These are phyloP conservation scores for Dasysyrphus albostriatus DNA, from an alignment of 2,888 invertebrate species.

Conservation along the genomic window DNA sequence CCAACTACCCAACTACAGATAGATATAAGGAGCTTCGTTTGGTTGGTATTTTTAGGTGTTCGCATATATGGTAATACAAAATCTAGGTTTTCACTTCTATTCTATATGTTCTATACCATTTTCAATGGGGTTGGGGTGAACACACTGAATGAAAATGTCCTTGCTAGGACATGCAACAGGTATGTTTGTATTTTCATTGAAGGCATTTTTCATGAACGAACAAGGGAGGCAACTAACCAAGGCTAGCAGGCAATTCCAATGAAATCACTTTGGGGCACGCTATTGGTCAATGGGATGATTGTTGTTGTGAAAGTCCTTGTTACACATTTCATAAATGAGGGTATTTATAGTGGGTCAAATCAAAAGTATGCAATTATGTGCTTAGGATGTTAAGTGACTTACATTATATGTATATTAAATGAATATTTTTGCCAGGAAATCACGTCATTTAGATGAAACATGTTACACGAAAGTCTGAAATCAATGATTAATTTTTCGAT, in stretches of 20 bases:
- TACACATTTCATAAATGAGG: constrained; percentile 69
- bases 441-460: constrained; percentile 27
- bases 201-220: constrained; percentile 57
- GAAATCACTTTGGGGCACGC: constrained; percentile 65
- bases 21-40: background rate
- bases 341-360: constrained; percentile 60
- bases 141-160: constrained; percentile 47
- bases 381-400: constrained; percentile 62
- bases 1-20: too few species aligned
- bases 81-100: constrained; percentile 4
- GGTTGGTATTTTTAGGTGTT: constrained; percentile 8
- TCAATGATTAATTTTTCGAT: constrained; percentile 22
- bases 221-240: constrained; percentile 32
- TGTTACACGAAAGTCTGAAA: constrained; percentile 12
- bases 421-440: constrained; percentile 32
- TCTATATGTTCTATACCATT: too few species aligned
- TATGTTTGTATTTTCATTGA: constrained; percentile 63
- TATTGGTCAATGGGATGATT: constrained; percentile 61
- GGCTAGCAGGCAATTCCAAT: constrained; percentile 43
- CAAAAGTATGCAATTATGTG: constrained; percentile 64
- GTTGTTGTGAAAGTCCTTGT: constrained; percentile 62
- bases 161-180: constrained; percentile 66
- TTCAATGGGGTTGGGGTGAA: constrained; percentile 12
- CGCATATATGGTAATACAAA: constrained; percentile 9
- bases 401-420: constrained; percentile 26